Base-by-base conservation (phyloP, 2,113 vertebrate species). In the Nesoenas mayeri region DNA sequence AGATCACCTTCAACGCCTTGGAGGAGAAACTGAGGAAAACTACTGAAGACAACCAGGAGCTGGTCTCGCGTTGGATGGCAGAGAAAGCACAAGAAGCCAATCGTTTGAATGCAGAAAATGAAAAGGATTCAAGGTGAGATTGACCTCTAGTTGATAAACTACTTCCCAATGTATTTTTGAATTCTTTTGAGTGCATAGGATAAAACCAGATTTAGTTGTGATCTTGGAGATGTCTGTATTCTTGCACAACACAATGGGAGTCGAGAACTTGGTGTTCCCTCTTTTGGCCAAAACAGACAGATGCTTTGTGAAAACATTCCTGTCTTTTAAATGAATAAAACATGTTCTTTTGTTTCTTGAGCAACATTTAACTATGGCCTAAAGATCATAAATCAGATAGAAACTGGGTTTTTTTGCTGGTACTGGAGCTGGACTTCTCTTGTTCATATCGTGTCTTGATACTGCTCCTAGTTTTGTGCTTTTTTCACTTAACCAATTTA, bases 81-180 rank as follows among this genome's bases (percentile, higher is more conserved):
- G 99, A 99, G 98, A 99, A 99, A 72, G 99, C 99, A 25, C 99
- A 99, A 97, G 99, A 99, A 96, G 99, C 99, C 78, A 99, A 99
- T 97, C 97, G 98, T 48, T 98, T 99, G 24, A 99, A 99, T 48
- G 99, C 99, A 0, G 99, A 99, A 97, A 99, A 99, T 47, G 99
- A 99, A 94, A 99, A 99, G 96, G 99, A 99, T 97, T 98, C 97
- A 83, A 99, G 98, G 99, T 99, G 72, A 58, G 53, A 29, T 10
- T 34, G 17, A 15, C 4, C 15, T 69, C 29, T 64, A 1, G 44
- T 82, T 84, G 54, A 66, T 84, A 60, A 88, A 80, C 11, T 44
- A 5, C 38, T 54, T 82, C 24, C 15, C 28, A 38, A 6, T 20
- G 1, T 7, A 7, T 56, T 74, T 93, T 78, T 74, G 6, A 31